Evolutionary conservation across 1,140 invertebrate species (phyloP), one percentile per base, ranked within the genome.

Genomic region (Colletes gigas): DNA sequence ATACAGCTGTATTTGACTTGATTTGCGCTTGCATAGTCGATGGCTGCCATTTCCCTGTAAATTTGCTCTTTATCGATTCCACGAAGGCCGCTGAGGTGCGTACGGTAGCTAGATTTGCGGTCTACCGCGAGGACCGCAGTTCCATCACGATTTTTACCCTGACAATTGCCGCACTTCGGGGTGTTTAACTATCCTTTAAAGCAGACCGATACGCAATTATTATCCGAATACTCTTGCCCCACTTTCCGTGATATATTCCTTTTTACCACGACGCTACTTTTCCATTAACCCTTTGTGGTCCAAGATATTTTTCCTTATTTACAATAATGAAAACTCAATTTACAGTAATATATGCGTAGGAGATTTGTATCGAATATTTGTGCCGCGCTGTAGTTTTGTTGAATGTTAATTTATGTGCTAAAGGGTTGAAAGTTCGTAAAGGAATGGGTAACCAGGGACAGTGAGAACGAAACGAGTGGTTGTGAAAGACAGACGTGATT

Each of bases 131-230:
- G 59, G 60, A 87, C 85, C 85, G 78, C 84, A 81, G 52, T 87
- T 66, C 85, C 78, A 86, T 87, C 84, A 86, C 62, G 65, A 86
- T 87, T 87, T 87, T 87, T 86, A 81, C 67, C 19, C 60, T 74
- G 72, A 69, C 84, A 79, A 80, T 81, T 60, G 69, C 84, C 69
- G 83, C 84, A 82, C 76, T 83, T 83, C 69, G 77, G 65, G 71
- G 76, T 86, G 73, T 86, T 86, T 87, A 87, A 87, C 85, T 87
- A 85, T 77, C 66, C 85, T 86, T 86, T 85, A 75, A 85, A 86
- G 70, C 66, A 39, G 67, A 55, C 63, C 83, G 30, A 60, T 44
- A 19, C 14, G 55, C 67, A 57, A 83, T 60, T 71, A 60, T 69
- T 83, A 71, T 75, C 55, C 44, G 82, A 79, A 47, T 79, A 68